These are phyloP conservation scores for Scaptomyza caliginosa DNA, from an alignment of 2,888 invertebrate species.

Conservation along the genomic window DNA sequence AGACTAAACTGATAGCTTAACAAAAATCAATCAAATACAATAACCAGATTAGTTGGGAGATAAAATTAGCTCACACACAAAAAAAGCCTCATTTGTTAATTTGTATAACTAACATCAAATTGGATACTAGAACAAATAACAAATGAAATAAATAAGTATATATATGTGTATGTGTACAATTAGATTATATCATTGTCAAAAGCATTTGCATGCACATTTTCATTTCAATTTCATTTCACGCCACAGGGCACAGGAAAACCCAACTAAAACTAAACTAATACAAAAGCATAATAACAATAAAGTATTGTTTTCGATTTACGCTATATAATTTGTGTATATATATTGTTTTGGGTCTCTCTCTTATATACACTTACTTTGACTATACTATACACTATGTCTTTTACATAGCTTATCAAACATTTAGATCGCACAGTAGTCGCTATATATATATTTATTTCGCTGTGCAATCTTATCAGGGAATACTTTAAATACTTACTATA, in stretches of 20 bases:
- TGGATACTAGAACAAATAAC: neutral
- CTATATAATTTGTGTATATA: neutral
- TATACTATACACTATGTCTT: neutral
- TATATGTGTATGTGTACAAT: neutral
- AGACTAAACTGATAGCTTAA: neutral
- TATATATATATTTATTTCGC: constrained; percentile 13
- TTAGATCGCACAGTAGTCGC: constrained; percentile 11
- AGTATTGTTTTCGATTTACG: neutral
- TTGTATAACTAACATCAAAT: constrained; percentile 13
- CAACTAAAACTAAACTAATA: neutral
- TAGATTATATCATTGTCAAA: constrained; percentile 18
- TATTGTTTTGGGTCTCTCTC: constrained; percentile 1
- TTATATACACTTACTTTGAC: neutral
- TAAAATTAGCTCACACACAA: neutral
- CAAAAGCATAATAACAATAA: neutral
- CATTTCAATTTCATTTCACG: constrained; percentile 17
- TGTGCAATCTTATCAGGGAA: constrained; percentile 22
- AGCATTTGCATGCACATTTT: constrained; percentile 31
- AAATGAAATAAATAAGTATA: neutral
- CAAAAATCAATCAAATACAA: neutral
- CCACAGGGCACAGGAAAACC: neutral
- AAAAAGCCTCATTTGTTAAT: neutral
- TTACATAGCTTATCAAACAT: constrained; percentile 32
- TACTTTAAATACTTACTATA: constrained; percentile 18
- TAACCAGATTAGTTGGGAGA: no score